phyloP scores from a whole-genome alignment of 1,140 invertebrate genomes.

The Pomacea maculata region DNA sequence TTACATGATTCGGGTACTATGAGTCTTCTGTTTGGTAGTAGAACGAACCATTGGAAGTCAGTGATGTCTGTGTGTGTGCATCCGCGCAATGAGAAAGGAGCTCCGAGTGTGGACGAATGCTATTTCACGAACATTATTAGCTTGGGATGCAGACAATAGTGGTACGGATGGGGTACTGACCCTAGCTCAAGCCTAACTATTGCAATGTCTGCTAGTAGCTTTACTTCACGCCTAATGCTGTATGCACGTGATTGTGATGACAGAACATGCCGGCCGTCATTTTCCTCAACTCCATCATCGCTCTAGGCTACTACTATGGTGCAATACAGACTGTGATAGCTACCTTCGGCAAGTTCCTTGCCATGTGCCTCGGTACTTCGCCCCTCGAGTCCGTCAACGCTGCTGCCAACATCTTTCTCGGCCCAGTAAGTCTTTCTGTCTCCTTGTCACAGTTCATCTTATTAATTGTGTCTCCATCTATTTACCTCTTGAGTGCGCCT shows the following conservation, averaged over 20 bases:
- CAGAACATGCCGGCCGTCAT: slow-evolving; percentile 58
- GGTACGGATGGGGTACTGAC: not conserved
- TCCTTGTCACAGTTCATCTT: too few species aligned
- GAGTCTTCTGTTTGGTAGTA: slow-evolving; percentile 25
- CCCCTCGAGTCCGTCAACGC: slow-evolving; percentile 58
- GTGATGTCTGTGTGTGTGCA: not conserved
- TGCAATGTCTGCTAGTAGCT: not conserved
- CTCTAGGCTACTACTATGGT: slow-evolving; percentile 59
- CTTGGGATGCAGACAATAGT: not conserved
- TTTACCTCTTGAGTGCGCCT: too few species aligned
- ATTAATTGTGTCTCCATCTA: too few species aligned
- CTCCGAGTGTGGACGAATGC: too few species aligned
- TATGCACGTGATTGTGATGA: not conserved
- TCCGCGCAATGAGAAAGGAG: not conserved
- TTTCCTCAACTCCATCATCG: slow-evolving; percentile 56
- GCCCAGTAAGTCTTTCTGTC: slow-evolving; percentile 39
- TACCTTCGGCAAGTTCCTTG: slow-evolving; percentile 47
- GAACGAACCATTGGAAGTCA: slow-evolving; percentile 48
- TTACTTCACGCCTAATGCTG: not conserved
- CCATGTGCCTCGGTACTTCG: slow-evolving; percentile 51
- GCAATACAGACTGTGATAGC: slow-evolving; percentile 53
- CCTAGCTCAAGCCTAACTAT: not conserved
- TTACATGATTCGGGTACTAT: not conserved
- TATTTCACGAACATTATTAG: not conserved
- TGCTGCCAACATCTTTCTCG: slow-evolving; percentile 58